Conservation (phyloP, 2,113 vertebrate genomes). For the Microcebus ravelobensis region DNA sequence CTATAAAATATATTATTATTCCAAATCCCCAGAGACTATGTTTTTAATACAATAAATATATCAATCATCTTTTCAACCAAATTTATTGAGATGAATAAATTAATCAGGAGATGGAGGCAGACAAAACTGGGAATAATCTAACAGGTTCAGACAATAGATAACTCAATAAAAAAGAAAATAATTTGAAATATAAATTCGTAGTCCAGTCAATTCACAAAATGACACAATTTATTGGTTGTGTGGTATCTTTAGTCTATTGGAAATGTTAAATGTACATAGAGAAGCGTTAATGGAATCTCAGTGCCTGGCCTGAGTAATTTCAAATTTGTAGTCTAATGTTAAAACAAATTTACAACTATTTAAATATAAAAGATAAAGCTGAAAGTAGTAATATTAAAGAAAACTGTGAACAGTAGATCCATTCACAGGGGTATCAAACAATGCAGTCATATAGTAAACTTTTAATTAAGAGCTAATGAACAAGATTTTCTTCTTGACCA, state of each 20-base stretch:
- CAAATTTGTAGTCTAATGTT: neutral
- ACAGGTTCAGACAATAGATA: neutral
- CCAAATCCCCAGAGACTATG: neutral
- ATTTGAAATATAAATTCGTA: conserved; percentile 14
- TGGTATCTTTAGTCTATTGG: neutral
- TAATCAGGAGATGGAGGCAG: neutral
- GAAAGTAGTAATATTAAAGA: neutral
- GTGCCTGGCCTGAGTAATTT: neutral
- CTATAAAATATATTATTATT: neutral
- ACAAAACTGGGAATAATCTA: neutral
- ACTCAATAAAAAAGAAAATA: neutral
- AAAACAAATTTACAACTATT: neutral
- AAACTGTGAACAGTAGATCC: neutral
- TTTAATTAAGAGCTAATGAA: conserved; percentile 15
- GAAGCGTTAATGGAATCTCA: neutral
- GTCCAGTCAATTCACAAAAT: neutral
- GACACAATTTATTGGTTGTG: neutral
- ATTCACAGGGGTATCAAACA: neutral
- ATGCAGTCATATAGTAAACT: neutral
- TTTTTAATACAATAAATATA: neutral
- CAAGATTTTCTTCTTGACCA: neutral
- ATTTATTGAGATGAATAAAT: conserved; percentile 26
- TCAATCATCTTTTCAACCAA: conserved; percentile 1
- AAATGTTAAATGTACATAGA: neutral
- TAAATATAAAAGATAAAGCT: neutral